Base-by-base conservation (phyloP, 2,888 invertebrate species). In the Hydrotaea cyrtoneurina region DNA sequence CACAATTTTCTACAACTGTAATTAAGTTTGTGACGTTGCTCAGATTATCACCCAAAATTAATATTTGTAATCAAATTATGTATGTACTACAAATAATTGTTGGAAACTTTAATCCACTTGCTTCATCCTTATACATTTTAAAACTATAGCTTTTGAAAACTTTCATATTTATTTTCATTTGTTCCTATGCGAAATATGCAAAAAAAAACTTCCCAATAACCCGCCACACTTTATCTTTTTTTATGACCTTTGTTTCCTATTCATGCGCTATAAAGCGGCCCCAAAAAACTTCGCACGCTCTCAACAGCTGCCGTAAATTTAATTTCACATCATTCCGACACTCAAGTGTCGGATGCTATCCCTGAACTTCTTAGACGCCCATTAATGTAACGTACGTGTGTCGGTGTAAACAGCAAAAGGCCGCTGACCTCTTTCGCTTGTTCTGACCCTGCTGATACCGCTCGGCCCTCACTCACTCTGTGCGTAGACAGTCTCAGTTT, bases 401-500 rank as follows among this genome's bases (percentile, higher is more conserved):
- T n/a, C n/a, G 8, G 2, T n/a, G n/a, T 2, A 50, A 50, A 50
- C 50, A 15, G 13, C 50, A 50, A 50, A 50, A 50, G 62, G 62
- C 31, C 26, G 15, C 17, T 62, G 62, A 62, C 62, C 62, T 62
- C 62, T 31, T 62, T 62, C 31, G n/a, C 4, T 59, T 36, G 62
- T 31, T 62, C 23, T 62, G 31, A 62, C 31, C 62, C n/a, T 7
- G 7, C 62, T 31, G 50, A 50, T 2, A 13, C 7, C n/a, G 1
- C n/a, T n/a, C 15, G 50, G 7, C 50, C 15, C 50, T n/a, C 15
- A 15, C 50, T n/a, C 3, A 50, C 50, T 2, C 2, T 31, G 31
- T 31, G n/a, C n/a, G 50, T 23, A 59, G 23, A 15, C 59, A 43
- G 69, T 69, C 69, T 69, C 31, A 15, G 46, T 69, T 69, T 46